phyloP scores from a whole-genome alignment of 2,888 invertebrate genomes.

The Phragmatobia fuliginosa region DNA sequence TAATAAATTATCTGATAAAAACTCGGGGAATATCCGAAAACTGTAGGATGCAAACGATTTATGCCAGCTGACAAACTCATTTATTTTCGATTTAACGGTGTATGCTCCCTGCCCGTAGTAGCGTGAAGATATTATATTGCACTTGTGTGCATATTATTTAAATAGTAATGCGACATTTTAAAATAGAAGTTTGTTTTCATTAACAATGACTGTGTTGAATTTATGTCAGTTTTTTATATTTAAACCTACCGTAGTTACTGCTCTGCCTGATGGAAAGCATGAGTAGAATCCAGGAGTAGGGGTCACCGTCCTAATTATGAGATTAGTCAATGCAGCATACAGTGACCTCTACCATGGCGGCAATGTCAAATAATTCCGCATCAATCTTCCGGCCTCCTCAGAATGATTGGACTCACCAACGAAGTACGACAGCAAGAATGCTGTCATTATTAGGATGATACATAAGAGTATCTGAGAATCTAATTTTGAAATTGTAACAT shows the following conservation, averaged over 20 bases:
- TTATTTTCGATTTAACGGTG: constrained; percentile 15
- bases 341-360: too few relatives aligned
- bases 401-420: too few relatives aligned
- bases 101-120: background rate
- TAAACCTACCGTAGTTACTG: too few relatives aligned
- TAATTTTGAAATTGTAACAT: background rate
- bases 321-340: too few relatives aligned
- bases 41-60: constrained; percentile 3
- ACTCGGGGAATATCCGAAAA: constrained; percentile 1
- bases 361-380: too few relatives aligned
- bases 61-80: background rate
- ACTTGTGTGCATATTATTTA: background rate
- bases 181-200: background rate
- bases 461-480: background rate
- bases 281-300: too few relatives aligned
- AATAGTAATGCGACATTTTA: background rate
- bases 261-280: too few relatives aligned
- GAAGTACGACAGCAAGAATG: too few relatives aligned
- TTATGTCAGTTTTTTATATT: too few relatives aligned
- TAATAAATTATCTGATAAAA: constrained; percentile 6
- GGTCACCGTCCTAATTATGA: too few relatives aligned
- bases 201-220: background rate
- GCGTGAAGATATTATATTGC: background rate
- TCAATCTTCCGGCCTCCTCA: too few relatives aligned
- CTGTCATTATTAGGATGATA: too few relatives aligned